Base-by-base conservation (phyloP, 2,888 invertebrate genomes). In the Plagodis pulveraria region DNA sequence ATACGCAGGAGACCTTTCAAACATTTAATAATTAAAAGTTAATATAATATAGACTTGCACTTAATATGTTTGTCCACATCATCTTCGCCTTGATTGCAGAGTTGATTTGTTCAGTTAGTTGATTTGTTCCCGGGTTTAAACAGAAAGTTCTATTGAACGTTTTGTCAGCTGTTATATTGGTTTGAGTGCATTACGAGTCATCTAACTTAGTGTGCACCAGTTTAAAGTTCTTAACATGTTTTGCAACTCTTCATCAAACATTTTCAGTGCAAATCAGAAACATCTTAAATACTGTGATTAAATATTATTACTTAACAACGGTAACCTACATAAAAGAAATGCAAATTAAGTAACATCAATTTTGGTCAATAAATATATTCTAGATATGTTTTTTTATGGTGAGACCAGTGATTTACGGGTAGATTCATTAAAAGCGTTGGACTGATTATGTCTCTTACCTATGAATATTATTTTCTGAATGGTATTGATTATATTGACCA, bases 281-380 rank as follows among this genome's bases (percentile, higher is more conserved):
- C 51, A 55, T 44, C 48, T 55, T 60, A 55, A 6, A 6, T 8
- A 46, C 11, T 43, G 35, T 48, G 59, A 22, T 59, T 59, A 59
- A 42, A n/a, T 41, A 41, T 38, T 41, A n/a, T 41, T 10, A 41
- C 58, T 50, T 54, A 58, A 49, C 56, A 57, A 62, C 61, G 54
- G 53, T 54, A 56, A 45, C 49, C 42, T 54, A 22, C 5, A 43
- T 7, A 43, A 43, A 12, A 43, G 12, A 43, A 11, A 43, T 12
- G 42, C 38, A 43, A 43, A 43, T 43, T 6, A 22, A 7, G 6
- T 11, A 5, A 6, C 11, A 1, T 38, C 9, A 38, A 38, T 8
- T 38, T 38, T 8, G 9, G 6, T 38, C 38, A 38, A 9, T 38
- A 38, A 38, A 38, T 22, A 22, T 22, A 22, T 22, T 22, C 22